A percentile compares a stretch with the other conserved stretches of the same genome.
Evolutionary conservation across 2,888 invertebrate species (phyloP).

Genomic region (Ischnus inquisitorius): DNA sequence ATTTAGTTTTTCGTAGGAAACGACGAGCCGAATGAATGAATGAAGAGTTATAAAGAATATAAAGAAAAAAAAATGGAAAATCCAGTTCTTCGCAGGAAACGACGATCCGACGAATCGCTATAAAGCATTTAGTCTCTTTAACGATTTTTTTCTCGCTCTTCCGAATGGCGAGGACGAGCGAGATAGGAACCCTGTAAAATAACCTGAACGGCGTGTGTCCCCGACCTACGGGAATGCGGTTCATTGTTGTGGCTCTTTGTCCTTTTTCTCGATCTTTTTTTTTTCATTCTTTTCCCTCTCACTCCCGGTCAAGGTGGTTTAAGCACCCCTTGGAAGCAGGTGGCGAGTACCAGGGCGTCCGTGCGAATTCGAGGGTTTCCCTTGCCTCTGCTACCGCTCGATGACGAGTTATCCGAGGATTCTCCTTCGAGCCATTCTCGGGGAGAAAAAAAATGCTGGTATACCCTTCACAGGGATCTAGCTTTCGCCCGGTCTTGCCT

Average conservation of each 20-base stretch:
- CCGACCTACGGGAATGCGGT: conserved; percentile 55
- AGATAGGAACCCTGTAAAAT: not conserved
- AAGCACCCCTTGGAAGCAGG: conserved; percentile 65
- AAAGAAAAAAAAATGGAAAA: too few relatives aligned
- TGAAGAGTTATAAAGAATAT: too few relatives aligned
- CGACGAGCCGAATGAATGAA: too few relatives aligned
- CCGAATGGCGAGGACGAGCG: not conserved
- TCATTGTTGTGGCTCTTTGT: conserved; percentile 44
- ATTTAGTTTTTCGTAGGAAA: too few relatives aligned
- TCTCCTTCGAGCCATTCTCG: conserved; percentile 25
- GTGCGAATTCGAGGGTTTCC: conserved; percentile 52
- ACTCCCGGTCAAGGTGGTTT: conserved; percentile 40
- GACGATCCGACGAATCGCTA: too few relatives aligned
- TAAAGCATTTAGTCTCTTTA: too few relatives aligned
- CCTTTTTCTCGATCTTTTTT: conserved; percentile 42
- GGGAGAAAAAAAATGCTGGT: not conserved
- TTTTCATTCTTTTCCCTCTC: conserved; percentile 18
- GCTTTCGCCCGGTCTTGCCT: conserved; percentile 3
- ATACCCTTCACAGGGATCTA: conserved; percentile 16
- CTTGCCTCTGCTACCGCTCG: conserved; percentile 1
- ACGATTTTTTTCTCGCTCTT: not conserved
- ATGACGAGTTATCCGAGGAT: conserved; percentile 34
- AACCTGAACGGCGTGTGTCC: not conserved
- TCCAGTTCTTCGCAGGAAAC: too few relatives aligned
- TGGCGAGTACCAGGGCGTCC: conserved; percentile 46